Evolutionary conservation across 2,888 invertebrate species (phyloP).

Genomic region (Nineta flava): DNA sequence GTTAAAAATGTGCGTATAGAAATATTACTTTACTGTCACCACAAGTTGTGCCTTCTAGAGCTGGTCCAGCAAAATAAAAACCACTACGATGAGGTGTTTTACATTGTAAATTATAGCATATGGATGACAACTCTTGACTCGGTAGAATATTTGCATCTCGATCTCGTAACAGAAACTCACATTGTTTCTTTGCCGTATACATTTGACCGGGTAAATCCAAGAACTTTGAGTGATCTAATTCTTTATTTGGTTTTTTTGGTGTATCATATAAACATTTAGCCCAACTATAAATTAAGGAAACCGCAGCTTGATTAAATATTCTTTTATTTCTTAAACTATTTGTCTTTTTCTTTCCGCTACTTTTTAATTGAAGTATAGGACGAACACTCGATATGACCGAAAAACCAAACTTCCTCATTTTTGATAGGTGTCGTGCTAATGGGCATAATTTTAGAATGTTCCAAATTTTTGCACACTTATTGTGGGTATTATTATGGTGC

Average conservation of each 20-base stretch:
- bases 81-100: slow-evolving; percentile 55
- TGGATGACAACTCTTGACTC: slow-evolving; percentile 25
- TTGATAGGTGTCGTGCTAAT: too few species aligned
- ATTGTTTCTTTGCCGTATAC: slow-evolving; percentile 61
- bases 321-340: not conserved
- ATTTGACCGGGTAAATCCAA: slow-evolving; percentile 47
- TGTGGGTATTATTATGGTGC: too few species aligned
- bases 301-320: slow-evolving; percentile 7
- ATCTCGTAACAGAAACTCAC: slow-evolving; percentile 53
- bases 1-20: too few species aligned
- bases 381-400: too few species aligned
- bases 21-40: slow-evolving; percentile 38
- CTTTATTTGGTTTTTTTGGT: slow-evolving; percentile 28
- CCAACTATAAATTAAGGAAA: slow-evolving; percentile 31
- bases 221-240: slow-evolving; percentile 44
- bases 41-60: slow-evolving; percentile 66
- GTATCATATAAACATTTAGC: slow-evolving; percentile 49
- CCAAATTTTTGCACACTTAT: too few species aligned
- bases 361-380: too few species aligned
- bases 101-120: slow-evolving; percentile 54
- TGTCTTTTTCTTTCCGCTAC: too few species aligned
- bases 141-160: slow-evolving; percentile 41
- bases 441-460: too few species aligned
- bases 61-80: slow-evolving; percentile 64
- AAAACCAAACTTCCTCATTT: too few species aligned